Evolutionary conservation across 2,797 vertebrate species (phyloP).

Genomic region (Sebastes taczanowskii): DNA sequence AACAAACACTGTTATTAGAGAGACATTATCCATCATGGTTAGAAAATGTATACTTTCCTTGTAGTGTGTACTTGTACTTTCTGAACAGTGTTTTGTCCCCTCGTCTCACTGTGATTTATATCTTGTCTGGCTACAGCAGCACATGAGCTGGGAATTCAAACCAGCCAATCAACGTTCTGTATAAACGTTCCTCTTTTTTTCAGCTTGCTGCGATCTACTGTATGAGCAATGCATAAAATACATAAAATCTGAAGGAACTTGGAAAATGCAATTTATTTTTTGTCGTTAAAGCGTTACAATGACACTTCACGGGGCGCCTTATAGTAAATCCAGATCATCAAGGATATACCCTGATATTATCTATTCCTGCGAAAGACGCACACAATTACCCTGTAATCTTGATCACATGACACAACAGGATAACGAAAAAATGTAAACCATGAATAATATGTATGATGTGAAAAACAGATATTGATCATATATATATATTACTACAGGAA

Average conservation of each 20-base stretch:
- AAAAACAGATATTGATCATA: no score
- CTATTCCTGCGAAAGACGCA: no score
- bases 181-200: background rate
- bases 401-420: no score
- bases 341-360: no score
- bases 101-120: background rate
- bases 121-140: background rate
- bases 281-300: no score
- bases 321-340: no score
- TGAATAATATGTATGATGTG: no score
- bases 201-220: background rate
- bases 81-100: background rate
- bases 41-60: background rate
- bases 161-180: background rate
- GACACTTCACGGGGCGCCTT: no score
- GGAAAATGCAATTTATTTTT: background rate
- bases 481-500: no score
- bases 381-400: no score
- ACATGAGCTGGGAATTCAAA: background rate
- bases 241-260: background rate
- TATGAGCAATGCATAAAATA: background rate
- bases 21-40: slow-evolving; percentile 28
- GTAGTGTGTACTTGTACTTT: background rate
- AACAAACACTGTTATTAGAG: slow-evolving; percentile 24
- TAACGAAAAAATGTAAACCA: no score